Percentiles rank a stretch among this genome's conserved stretches.
phyloP scores from a whole-genome alignment of 2,797 vertebrate genomes.

The Microctenopoma steveboyesi region DNA sequence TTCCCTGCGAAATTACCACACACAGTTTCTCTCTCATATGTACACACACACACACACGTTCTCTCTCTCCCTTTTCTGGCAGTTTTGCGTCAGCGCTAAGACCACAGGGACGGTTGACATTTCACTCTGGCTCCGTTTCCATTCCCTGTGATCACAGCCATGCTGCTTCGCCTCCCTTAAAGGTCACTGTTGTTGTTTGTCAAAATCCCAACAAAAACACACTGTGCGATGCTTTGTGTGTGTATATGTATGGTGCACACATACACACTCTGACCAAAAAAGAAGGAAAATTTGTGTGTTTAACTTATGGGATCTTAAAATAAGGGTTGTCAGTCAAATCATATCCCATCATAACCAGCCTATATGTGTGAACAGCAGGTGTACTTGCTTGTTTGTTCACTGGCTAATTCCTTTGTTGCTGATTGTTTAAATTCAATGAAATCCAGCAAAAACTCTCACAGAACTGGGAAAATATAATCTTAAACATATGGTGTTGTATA shows the following conservation, averaged over 20 bases:
- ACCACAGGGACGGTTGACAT: conserved; percentile 87
- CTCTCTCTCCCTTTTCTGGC: conserved; percentile 64
- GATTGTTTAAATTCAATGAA: conserved; percentile 6
- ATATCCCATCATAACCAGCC: conserved; percentile 24
- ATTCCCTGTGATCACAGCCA: conserved; percentile 86
- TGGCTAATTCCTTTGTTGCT: background rate
- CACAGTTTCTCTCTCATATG: conserved; percentile 17
- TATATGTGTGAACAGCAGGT: conserved; percentile 12
- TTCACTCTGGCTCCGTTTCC: conserved; percentile 87
- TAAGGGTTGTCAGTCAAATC: conserved; percentile 62
- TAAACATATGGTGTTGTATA: no score
- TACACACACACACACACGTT: conserved; percentile 23
- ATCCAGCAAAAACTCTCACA: background rate
- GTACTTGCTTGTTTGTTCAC: conserved; percentile 4
- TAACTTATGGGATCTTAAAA: conserved; percentile 52
- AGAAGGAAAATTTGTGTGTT: conserved; percentile 41
- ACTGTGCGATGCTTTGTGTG: conserved; percentile 74
- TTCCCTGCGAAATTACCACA: conserved; percentile 44
- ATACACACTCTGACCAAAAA: conserved; percentile 10
- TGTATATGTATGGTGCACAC: conserved; percentile 13
- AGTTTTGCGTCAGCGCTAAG: conserved; percentile 83
- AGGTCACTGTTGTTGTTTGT: conserved; percentile 87
- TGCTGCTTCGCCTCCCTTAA: conserved; percentile 85
- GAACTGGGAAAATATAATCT: background rate
- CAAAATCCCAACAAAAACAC: conserved; percentile 83